Conservation (phyloP, 2,113 vertebrate genomes). For the cattle (Bos taurus) region DNA sequence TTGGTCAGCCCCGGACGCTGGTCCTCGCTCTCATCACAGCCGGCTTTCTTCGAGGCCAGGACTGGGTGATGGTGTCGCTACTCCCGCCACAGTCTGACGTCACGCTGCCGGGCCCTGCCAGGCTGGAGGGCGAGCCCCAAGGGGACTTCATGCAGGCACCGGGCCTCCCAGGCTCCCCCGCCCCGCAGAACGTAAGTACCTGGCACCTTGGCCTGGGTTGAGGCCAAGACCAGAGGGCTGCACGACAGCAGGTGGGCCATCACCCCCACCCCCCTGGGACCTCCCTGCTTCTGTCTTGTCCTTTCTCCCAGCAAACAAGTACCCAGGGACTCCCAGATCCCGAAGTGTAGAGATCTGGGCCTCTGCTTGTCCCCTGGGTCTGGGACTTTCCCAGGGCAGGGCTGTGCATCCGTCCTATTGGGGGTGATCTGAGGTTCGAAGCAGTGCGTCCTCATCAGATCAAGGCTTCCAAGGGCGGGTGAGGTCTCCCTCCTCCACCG, state of each 20-base stretch:
- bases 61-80: slow-evolving; percentile 81
- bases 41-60: slow-evolving; percentile 73
- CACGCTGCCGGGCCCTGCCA: slow-evolving; percentile 75
- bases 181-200: slow-evolving; percentile 79
- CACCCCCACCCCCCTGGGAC: background rate
- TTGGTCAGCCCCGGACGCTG: background rate
- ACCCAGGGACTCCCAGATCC: background rate
- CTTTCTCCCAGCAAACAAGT: background rate
- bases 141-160: slow-evolving; percentile 82
- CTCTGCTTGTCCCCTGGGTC: background rate
- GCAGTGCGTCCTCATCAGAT: background rate
- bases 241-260: background rate
- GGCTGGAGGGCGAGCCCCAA: slow-evolving; percentile 79
- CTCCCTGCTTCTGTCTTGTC: background rate
- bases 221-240: background rate
- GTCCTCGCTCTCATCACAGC: slow-evolving; percentile 58
- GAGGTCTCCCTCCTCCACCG: background rate
- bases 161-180: slow-evolving; percentile 77
- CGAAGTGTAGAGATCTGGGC: background rate
- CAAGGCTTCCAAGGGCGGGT: background rate
- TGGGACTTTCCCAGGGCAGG: background rate
- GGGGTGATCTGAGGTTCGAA: background rate
- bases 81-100: slow-evolving; percentile 81
- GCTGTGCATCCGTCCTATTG: background rate
- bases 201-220: background rate